phyloP scores from a whole-genome alignment of 2,113 vertebrate species.

The Oncorhynchus tshawytscha region DNA sequence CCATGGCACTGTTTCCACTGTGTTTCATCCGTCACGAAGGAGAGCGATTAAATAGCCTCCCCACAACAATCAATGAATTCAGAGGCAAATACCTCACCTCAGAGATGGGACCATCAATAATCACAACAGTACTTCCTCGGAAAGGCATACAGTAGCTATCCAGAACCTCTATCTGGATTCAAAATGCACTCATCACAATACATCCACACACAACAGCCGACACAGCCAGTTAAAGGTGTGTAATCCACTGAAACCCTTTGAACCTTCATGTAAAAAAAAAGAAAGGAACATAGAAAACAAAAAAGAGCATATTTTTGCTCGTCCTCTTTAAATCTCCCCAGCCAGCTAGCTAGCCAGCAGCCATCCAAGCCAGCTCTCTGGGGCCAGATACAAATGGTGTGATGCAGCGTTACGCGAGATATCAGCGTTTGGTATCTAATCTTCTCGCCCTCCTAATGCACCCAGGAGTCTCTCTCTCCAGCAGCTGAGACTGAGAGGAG shows the following conservation, averaged over 20 bases:
- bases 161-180: background rate
- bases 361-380: slow-evolving; percentile 30
- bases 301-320: slow-evolving; percentile 41
- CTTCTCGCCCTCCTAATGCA: slow-evolving; percentile 56
- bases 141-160: slow-evolving; percentile 24
- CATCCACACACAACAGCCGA: background rate
- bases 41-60: slow-evolving; percentile 15
- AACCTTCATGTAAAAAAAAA: slow-evolving; percentile 19
- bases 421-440: slow-evolving; percentile 61
- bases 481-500: slow-evolving; percentile 10
- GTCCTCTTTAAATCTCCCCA: slow-evolving; percentile 48
- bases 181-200: background rate
- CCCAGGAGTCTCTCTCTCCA: slow-evolving; percentile 44
- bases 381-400: background rate
- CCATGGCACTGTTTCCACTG: slow-evolving; percentile 24
- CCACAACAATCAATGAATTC: slow-evolving; percentile 27
- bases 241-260: background rate
- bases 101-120: slow-evolving; percentile 40
- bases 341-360: slow-evolving; percentile 33
- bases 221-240: background rate
- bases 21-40: slow-evolving; percentile 14
- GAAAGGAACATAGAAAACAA: slow-evolving; percentile 47
- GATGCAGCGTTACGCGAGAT: slow-evolving; percentile 33
- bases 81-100: slow-evolving; percentile 14
- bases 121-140: slow-evolving; percentile 26